phyloP scores from a whole-genome alignment of 2,113 vertebrate species.

The Crotophaga sulcirostris region DNA sequence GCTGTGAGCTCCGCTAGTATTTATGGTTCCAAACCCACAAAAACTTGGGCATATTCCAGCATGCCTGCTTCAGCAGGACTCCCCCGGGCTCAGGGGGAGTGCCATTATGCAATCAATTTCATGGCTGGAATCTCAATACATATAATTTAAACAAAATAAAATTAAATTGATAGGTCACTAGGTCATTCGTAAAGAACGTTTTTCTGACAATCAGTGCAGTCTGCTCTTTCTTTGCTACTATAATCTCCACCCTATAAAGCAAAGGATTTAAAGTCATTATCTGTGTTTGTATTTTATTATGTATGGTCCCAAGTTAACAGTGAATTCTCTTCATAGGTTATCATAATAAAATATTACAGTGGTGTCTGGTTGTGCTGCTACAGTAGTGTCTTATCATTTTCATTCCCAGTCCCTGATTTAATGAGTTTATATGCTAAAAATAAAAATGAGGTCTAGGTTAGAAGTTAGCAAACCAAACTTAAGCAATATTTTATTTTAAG shows the following conservation, averaged over 20 bases:
- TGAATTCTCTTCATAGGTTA: slow-evolving; percentile 27
- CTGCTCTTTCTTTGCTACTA: slow-evolving; percentile 9
- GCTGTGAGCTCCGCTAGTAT: neutral
- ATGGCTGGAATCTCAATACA: slow-evolving; percentile 54
- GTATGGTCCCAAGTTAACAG: neutral
- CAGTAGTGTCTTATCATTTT: neutral
- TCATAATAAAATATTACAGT: slow-evolving; percentile 22
- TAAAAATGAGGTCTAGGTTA: neutral
- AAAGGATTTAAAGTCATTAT: slow-evolving; percentile 11
- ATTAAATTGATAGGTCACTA: slow-evolving; percentile 40
- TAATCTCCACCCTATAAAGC: neutral
- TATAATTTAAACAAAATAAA: slow-evolving; percentile 62
- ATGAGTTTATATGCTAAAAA: neutral
- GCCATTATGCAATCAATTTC: slow-evolving; percentile 58
- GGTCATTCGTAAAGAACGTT: slow-evolving; percentile 28
- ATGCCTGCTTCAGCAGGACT: neutral
- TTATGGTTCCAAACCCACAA: slow-evolving; percentile 39
- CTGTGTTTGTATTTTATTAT: slow-evolving; percentile 41
- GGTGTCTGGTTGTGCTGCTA: neutral
- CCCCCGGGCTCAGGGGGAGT: neutral
- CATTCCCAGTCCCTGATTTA: neutral
- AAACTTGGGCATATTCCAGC: slow-evolving; percentile 31
- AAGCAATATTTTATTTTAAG: neutral
- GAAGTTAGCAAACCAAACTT: neutral
- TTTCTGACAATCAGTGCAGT: slow-evolving; percentile 9